phyloP scores from a whole-genome alignment of 1,140 invertebrate species.

The Drosophila ohnishii region DNA sequence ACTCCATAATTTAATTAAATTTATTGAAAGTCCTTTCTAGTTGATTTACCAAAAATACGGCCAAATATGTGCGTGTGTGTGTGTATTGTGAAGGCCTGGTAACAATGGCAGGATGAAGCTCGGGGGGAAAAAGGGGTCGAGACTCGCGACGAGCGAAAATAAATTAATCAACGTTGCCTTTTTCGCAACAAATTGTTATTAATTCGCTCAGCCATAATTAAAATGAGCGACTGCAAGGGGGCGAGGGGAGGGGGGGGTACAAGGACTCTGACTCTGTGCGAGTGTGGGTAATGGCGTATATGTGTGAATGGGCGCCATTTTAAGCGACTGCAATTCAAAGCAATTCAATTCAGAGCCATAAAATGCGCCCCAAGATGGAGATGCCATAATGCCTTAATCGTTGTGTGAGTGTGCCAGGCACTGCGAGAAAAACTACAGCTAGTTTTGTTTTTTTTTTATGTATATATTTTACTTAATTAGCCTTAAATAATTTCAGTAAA shows the following conservation, averaged over 20 bases:
- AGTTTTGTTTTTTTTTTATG: too few species aligned
- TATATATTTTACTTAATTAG: neutral
- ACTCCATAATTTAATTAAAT: constrained; percentile 18
- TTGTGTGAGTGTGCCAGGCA: neutral
- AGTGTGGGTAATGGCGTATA: constrained; percentile 13
- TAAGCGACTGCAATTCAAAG: constrained; percentile 71
- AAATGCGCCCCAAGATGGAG: constrained; percentile 33
- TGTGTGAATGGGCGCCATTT: constrained; percentile 25
- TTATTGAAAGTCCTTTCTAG: constrained; percentile 12
- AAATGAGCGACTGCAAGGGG: neutral
- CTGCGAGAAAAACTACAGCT: neutral
- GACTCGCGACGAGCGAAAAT: neutral
- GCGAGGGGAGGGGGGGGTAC: neutral
- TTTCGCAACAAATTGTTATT: constrained; percentile 38
- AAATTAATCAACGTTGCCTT: constrained; percentile 39
- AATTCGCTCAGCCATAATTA: constrained; percentile 41
- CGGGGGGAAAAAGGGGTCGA: neutral
- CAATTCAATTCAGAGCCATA: constrained; percentile 49
- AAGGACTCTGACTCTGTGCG: neutral
- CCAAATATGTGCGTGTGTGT: neutral
- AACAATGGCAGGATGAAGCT: neutral
- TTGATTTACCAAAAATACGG: constrained; percentile 18
- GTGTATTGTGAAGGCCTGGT: neutral
- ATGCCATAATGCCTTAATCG: constrained; percentile 43
- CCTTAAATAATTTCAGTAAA: neutral